A percentile compares a stretch with the other conserved stretches of the same genome.
Conservation (phyloP, 1,140 invertebrate genomes). For the Bicyclus anynana region DNA sequence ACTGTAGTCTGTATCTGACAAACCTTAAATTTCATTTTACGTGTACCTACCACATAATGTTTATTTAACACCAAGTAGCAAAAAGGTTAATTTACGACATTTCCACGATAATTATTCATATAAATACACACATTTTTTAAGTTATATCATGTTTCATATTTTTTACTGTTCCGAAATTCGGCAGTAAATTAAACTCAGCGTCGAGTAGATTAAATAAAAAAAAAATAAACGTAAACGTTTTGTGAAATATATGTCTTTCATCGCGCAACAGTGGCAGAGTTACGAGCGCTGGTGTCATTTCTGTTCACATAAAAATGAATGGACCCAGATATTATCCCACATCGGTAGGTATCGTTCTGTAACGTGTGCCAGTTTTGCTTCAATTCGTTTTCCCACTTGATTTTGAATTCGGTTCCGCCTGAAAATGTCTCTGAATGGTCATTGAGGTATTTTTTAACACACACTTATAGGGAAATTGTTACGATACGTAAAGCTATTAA, state of each 20-base stretch:
- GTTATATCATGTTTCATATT: background rate
- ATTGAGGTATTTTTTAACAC: too few species aligned
- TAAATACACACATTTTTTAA: background rate
- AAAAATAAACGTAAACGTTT: background rate
- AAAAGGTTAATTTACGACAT: background rate
- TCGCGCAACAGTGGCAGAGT: slow-evolving; percentile 12
- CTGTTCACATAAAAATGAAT: slow-evolving; percentile 24
- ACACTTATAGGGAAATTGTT: too few species aligned
- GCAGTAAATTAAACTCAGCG: background rate
- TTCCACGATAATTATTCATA: background rate
- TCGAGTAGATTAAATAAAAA: slow-evolving; percentile 1
- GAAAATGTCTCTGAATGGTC: too few species aligned
- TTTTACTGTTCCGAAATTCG: slow-evolving; percentile 1
- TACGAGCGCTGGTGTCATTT: slow-evolving; percentile 22
- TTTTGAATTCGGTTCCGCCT: too few species aligned
- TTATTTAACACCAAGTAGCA: background rate
- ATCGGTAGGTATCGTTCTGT: slow-evolving; percentile 12
- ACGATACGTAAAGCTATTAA: too few species aligned
- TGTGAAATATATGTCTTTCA: slow-evolving; percentile 10
- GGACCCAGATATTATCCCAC: slow-evolving; percentile 16
- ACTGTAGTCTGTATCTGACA: too few species aligned
- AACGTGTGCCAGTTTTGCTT: slow-evolving; percentile 10
- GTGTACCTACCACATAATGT: background rate
- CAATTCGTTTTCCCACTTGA: background rate
- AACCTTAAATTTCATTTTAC: background rate